Evolutionary conservation across 2,888 invertebrate genomes (phyloP).

Genomic region (Lasius fuliginosus): DNA sequence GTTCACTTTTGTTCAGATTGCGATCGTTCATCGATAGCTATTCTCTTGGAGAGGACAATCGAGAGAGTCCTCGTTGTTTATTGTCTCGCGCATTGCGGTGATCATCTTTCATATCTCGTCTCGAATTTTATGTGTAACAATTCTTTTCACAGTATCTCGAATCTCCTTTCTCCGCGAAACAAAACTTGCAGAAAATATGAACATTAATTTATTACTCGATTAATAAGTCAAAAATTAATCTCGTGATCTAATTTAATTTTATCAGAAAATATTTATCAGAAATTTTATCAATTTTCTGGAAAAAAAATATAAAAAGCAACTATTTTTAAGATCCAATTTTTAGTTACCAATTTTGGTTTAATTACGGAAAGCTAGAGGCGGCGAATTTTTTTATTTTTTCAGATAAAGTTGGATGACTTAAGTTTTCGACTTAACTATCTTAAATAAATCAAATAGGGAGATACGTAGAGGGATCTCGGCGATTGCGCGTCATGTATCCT

Average conservation of each 20-base stretch:
- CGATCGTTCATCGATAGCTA: conserved; percentile 25
- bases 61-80: conserved; percentile 3
- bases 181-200: background rate
- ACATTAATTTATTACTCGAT: background rate
- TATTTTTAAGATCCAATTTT: background rate
- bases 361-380: background rate
- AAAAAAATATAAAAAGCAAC: background rate
- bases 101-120: conserved; percentile 13
- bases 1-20: conserved; percentile 17
- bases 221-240: background rate
- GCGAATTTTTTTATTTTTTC: background rate
- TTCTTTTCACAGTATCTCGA: background rate
- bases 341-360: background rate
- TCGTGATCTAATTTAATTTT: background rate
- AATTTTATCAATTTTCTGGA: background rate
- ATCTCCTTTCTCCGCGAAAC: background rate
- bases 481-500: background rate
- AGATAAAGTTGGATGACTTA: background rate
- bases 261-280: background rate
- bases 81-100: conserved; percentile 22
- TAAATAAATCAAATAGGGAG: conserved; percentile 9
- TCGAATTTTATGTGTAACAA: conserved; percentile 24
- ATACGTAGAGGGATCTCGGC: background rate
- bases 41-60: conserved; percentile 6
- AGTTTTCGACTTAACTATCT: conserved; percentile 5